phyloP scores from a whole-genome alignment of 2,113 vertebrate species.

The Genyomyrus donnyi region DNA sequence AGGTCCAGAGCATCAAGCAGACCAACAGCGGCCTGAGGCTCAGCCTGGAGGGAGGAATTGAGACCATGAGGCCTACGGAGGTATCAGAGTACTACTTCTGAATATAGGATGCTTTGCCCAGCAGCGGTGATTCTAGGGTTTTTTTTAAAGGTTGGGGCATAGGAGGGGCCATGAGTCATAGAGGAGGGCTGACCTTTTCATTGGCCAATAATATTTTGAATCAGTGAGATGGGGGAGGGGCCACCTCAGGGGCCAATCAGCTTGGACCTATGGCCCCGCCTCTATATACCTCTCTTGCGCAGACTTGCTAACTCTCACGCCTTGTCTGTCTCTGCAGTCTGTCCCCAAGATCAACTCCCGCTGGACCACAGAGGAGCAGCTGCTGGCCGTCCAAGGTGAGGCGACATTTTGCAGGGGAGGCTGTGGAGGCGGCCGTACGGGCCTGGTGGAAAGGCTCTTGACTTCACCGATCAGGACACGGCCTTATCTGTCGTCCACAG shows the following conservation, averaged over 20 bases:
- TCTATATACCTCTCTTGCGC: neutral
- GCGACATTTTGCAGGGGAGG: neutral
- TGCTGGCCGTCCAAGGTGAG: constrained; percentile 93
- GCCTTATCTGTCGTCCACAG: constrained; percentile 44
- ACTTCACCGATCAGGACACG: neutral
- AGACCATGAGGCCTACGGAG: constrained; percentile 78
- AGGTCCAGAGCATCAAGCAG: constrained; percentile 97
- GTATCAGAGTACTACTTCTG: constrained; percentile 29
- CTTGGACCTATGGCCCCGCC: neutral
- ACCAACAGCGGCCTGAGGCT: constrained; percentile 85
- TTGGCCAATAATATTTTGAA: neutral
- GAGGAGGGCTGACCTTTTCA: neutral
- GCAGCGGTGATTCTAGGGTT: neutral
- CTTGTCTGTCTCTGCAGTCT: constrained; percentile 56
- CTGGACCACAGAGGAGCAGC: constrained; percentile 96
- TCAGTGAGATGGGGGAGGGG: neutral
- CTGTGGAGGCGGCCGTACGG: neutral
- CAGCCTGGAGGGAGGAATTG: constrained; percentile 78
- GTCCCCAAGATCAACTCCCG: constrained; percentile 85
- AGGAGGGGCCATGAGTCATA: neutral
- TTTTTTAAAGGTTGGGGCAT: neutral
- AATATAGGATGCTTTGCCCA: neutral
- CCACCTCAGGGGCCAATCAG: neutral
- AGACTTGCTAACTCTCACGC: neutral
- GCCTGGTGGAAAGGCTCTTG: neutral